These are phyloP conservation scores for Planiliza haematocheilus DNA, from an alignment of 2,113 vertebrate species.

Conservation along the genomic window DNA sequence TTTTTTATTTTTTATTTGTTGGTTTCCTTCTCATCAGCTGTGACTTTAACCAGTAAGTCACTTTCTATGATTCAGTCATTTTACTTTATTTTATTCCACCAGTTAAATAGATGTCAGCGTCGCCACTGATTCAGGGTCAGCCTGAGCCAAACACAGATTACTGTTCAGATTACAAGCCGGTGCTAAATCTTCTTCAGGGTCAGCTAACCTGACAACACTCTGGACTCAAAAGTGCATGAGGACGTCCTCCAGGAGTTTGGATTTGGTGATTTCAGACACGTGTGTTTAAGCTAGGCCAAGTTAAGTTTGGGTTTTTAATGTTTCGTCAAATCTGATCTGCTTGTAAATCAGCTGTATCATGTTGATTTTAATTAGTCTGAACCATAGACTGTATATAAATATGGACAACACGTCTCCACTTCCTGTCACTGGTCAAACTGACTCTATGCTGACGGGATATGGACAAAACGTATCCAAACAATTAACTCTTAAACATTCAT, in stretches of 20 bases:
- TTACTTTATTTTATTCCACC: neutral
- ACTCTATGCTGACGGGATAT: too few species aligned
- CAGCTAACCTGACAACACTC: slow-evolving; percentile 23
- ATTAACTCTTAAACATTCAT: too few species aligned
- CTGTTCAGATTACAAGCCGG: slow-evolving; percentile 31
- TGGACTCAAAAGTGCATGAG: slow-evolving; percentile 24
- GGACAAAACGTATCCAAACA: too few species aligned
- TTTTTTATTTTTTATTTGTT: neutral
- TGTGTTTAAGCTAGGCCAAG: neutral
- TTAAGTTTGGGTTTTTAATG: neutral
- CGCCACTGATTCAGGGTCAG: slow-evolving; percentile 65
- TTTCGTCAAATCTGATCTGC: neutral
- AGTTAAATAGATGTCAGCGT: neutral
- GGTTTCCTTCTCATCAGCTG: neutral
- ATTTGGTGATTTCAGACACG: slow-evolving; percentile 22
- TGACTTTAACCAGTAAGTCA: too few species aligned
- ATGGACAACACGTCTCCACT: too few species aligned
- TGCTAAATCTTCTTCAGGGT: slow-evolving; percentile 64
- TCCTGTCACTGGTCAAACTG: too few species aligned
- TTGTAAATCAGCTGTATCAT: too few species aligned
- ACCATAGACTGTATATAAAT: too few species aligned
- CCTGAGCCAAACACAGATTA: slow-evolving; percentile 34
- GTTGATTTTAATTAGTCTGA: too few species aligned
- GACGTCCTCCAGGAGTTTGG: slow-evolving; percentile 19
- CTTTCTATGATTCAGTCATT: too few species aligned